phyloP scores from a whole-genome alignment of 1,140 invertebrate species.

The Trichonephila inaurata region DNA sequence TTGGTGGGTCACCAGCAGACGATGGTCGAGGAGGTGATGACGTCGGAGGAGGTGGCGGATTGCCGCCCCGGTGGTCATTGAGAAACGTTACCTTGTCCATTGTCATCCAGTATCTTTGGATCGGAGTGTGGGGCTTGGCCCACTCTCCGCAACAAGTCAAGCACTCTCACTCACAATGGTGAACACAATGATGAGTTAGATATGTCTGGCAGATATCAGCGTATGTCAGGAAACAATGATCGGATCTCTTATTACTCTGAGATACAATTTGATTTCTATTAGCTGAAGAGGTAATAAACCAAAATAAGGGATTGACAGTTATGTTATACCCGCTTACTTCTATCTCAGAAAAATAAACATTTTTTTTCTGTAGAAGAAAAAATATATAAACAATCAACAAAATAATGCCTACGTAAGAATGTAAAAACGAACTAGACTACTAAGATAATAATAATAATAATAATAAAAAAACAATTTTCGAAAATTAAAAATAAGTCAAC shows the following conservation, averaged over 20 bases:
- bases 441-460: conserved; percentile 12
- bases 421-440: not conserved
- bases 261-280: not conserved
- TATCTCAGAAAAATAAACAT: too few species aligned
- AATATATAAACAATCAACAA: not conserved
- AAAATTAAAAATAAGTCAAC: not conserved
- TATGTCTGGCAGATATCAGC: conserved; percentile 3
- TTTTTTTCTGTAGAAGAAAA: not conserved
- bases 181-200: not conserved
- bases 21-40: conserved; percentile 44
- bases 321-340: not conserved
- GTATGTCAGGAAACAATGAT: not conserved
- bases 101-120: conserved; percentile 43
- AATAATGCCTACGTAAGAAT: conserved; percentile 5
- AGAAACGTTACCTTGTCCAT: conserved; percentile 72
- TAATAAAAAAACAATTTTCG: not conserved
- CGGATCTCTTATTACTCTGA: not conserved
- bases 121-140: not conserved
- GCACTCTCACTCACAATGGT: too few species aligned
- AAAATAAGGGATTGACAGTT: too few species aligned
- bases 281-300: not conserved
- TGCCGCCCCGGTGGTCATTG: conserved; percentile 29
- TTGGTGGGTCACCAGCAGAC: conserved; percentile 9
- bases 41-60: conserved; percentile 50
- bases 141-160: not conserved